Evolutionary conservation across 2,113 vertebrate species (phyloP), one percentile per base, ranked within the genome.

Genomic region (Sylvilagus bachmani): DNA sequence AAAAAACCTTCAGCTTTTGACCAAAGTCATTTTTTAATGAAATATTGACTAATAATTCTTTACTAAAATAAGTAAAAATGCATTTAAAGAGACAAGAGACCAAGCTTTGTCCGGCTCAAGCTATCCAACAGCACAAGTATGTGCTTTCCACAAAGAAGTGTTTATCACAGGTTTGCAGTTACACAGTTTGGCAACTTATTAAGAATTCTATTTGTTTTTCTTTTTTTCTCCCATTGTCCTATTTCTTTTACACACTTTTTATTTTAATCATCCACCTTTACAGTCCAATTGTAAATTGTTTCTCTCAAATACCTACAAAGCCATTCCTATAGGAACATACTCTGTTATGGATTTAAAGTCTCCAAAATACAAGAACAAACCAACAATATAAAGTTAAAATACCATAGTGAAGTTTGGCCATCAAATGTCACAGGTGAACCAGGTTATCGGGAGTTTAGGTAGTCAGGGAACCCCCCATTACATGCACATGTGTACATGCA

Each of bases 11-110:
- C 93, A 81, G 64, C 62, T 86, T 95, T 93, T 91, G 92, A 93
- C 92, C 81, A 94, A 95, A 96, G 93, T 95, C 85, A 95, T 96
- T 94, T 97, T 94, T 96, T 75, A 97, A 97, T 96, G 79, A 97
- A 96, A 93, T 96, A 97, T 67, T 94, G 88, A 79, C 92, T 90
- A 96, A 90, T 94, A 95, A 96, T 87, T 96, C 64, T 79, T 75
- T 80, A 77, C 66, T 83, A 97, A 97, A 96, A 83, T 96, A 96
- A 73, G 38, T 89, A 95, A 94, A 96, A 95, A 73, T 86, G 49
- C 33, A 96, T 71, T 96, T 95, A 19, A 79, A 88, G 53, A 95
- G 66, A 90, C 66, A 95, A 92, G 58, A 97, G 90, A 69, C 75
- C 36, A 73, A 83, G 90, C 92, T 95, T 97, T 97, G 92, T 96